Percentiles rank a stretch among this genome's conserved stretches.
phyloP scores from a whole-genome alignment of 2,888 invertebrate species.

The Drosophila peninsularis region DNA sequence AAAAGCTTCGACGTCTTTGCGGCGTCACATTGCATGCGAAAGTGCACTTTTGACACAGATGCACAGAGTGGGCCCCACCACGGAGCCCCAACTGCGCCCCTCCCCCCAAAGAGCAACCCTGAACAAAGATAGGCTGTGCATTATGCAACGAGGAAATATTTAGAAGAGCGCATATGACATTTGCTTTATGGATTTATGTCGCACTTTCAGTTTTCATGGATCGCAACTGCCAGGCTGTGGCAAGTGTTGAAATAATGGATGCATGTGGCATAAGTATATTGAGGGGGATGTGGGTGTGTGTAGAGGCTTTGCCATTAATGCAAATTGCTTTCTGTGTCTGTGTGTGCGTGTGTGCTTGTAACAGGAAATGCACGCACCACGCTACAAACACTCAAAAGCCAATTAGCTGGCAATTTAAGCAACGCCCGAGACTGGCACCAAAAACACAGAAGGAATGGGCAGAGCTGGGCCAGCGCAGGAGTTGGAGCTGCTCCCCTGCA shows the following conservation, averaged over 20 bases:
- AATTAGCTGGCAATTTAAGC: constrained; percentile 62
- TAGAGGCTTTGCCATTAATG: constrained; percentile 49
- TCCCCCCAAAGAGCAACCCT: neutral
- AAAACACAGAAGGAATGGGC: neutral
- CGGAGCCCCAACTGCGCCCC: neutral
- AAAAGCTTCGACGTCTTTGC: constrained; percentile 36
- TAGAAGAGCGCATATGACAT: constrained; percentile 24
- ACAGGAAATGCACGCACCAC: constrained; percentile 70
- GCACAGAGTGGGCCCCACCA: neutral
- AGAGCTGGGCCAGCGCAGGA: no score
- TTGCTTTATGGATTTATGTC: constrained; percentile 46
- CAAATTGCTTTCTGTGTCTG: constrained; percentile 60
- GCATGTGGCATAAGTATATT: neutral
- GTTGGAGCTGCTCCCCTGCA: constrained; percentile 5
- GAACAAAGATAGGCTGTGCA: constrained; percentile 11
- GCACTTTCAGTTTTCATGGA: constrained; percentile 58
- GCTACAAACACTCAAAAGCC: constrained; percentile 58
- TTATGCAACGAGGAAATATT: constrained; percentile 26
- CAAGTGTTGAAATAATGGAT: constrained; percentile 32
- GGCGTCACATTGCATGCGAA: constrained; percentile 51
- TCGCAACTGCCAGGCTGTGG: constrained; percentile 5
- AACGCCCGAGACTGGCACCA: constrained; percentile 27
- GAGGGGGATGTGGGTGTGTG: neutral
- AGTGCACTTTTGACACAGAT: constrained; percentile 60
- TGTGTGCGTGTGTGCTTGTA: constrained; percentile 34